Conservation (phyloP, 2,797 vertebrate genomes). For the Danionella dracula region DNA sequence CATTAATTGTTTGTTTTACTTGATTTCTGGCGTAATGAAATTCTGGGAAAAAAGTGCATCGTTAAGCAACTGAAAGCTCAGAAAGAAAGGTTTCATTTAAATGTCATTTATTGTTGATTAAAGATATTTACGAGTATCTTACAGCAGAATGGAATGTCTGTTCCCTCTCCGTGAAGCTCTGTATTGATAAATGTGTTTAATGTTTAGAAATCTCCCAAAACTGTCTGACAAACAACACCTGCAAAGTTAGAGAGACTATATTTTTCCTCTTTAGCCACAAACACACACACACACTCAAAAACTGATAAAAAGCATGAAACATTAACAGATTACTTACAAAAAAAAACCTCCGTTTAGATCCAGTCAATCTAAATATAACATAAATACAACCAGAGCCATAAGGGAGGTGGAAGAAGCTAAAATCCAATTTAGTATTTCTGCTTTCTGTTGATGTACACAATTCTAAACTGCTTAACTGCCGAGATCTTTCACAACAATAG, state of each 20-base stretch:
- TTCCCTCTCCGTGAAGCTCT: constrained; percentile 56
- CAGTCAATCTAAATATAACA: constrained; percentile 4
- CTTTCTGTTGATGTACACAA: not conserved
- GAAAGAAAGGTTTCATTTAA: too few relatives aligned
- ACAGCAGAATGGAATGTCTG: constrained; percentile 89
- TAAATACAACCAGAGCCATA: constrained; percentile 10
- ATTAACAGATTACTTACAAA: constrained; percentile 22
- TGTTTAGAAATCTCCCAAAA: constrained; percentile 11
- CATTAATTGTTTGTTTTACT: too few relatives aligned
- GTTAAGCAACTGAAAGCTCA: too few relatives aligned
- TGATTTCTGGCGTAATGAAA: too few relatives aligned
- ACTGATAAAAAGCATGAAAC: constrained; percentile 38
- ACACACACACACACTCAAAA: constrained; percentile 2
- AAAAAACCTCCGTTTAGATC: not conserved
- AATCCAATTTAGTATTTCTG: not conserved
- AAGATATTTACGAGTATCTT: constrained; percentile 44
- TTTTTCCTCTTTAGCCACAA: constrained; percentile 9
- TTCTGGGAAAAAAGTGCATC: too few relatives aligned
- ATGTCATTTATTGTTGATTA: too few relatives aligned
- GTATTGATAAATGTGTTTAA: constrained; percentile 10
- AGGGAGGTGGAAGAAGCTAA: not conserved
- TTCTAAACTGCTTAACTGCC: not conserved
- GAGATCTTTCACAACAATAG: constrained; percentile 5
- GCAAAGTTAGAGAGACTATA: constrained; percentile 3
- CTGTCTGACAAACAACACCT: not conserved